Evolutionary conservation across 30 jellyfish, hydroid and myxozoan genomes (phyloP), one percentile per base, ranked within the genome.

Genomic region (Turritopsis dohrnii): DNA sequence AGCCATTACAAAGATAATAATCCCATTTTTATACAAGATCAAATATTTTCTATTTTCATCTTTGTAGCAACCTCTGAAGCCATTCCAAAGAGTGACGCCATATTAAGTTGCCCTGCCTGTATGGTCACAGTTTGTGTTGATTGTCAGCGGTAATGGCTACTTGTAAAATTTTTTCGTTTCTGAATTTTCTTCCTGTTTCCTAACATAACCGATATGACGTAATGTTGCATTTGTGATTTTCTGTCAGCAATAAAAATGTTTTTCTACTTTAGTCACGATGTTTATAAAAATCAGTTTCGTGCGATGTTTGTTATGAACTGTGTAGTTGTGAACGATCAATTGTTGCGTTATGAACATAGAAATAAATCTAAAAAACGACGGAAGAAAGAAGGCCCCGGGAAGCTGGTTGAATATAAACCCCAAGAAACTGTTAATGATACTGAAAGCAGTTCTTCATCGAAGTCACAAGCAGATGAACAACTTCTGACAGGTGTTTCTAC

Each of bases 281-380:
- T 79, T 29, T 93, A 93, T 90, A 85, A 88, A 41, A 88, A 87
- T 9, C 98, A 93, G 75, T 93, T 89, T 66, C 96, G 98, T 71
- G 98, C 98, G 1, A 93, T 93, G 98, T 93, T 93, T 93, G 98
- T 93, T 16, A 85, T 93, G 96, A 88, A 89, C 71, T 85, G 96
- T 54, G 72, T 65, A 0, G 96, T 93, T 27, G 82, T 65, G 71
- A 71, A 31, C 54, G 88, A 87, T 82, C 96, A 93, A 81, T 29
- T 87, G 30, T 82, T 88, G 27, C 88, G 91, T 21, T 93, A 93
- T 73, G 96, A 93, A 27, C 71, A 26, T 52, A 87, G 74, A 75
- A 87, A 86, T 71, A 85, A 71, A 53, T 75, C 86, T 28, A 89
- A 79, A 54, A 93, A 84, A 75, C 86, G 79, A 69, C 28, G 88